phyloP scores from a whole-genome alignment of 2,113 vertebrate genomes.

The Rhinolophus ferrumequinum region DNA sequence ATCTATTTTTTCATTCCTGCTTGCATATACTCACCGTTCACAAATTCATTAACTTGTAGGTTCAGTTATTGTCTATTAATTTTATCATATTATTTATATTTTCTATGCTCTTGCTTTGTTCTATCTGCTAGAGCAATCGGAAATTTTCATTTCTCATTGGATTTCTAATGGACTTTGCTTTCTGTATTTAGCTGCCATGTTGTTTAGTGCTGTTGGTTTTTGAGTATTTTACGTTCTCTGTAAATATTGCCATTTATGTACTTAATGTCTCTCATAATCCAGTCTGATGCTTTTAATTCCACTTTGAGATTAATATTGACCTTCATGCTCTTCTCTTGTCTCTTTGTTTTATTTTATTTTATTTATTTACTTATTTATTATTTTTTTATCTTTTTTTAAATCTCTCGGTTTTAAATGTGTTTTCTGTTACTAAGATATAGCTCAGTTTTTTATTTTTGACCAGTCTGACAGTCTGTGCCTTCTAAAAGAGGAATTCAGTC shows the following conservation, averaged over 20 bases:
- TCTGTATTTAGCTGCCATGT: background rate
- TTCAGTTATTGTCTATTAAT: background rate
- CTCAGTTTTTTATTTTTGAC: background rate
- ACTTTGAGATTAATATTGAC: background rate
- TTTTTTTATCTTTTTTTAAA: background rate
- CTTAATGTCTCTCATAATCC: background rate
- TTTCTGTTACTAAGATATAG: background rate
- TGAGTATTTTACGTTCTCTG: background rate
- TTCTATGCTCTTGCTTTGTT: background rate
- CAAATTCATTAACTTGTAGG: background rate
- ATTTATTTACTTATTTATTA: too few species aligned
- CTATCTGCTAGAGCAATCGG: background rate
- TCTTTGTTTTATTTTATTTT: background rate
- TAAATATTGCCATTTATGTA: background rate
- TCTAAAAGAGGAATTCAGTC: background rate
- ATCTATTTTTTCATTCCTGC: background rate
- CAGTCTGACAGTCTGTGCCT: background rate
- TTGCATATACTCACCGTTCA: background rate
- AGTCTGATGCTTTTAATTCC: background rate
- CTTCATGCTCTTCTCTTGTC: background rate
- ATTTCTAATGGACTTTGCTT: background rate
- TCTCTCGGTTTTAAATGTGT: background rate
- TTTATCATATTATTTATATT: background rate
- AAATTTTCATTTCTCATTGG: background rate
- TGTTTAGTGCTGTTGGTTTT: background rate